Evolutionary conservation across 2,797 vertebrate genomes (phyloP), one percentile per base, ranked within the genome.

Genomic region (Atherinosoma microstoma): DNA sequence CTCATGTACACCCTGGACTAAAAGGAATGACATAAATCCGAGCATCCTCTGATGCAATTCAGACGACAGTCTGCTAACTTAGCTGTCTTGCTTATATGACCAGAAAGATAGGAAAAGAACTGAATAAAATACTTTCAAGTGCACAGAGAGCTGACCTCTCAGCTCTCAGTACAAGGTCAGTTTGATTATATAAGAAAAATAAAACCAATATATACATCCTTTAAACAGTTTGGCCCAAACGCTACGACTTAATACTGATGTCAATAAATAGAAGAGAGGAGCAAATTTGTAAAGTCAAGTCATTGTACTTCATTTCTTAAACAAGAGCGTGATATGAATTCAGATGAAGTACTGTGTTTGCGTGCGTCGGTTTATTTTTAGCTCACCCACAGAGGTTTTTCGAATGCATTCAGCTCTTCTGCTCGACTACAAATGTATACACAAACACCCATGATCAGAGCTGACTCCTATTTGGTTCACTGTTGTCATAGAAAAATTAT

Each of bases 391-490:
- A 83, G 82, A 91, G 81, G 71, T 84, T 56, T 56, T 90, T 88
- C 56, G 35, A 80, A 83, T 90, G 85, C 84, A 79, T 85, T 88
- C 79, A 78, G 75, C 84, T 89, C 84, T 73, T 87, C 86, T 83
- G 78, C 82, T 80, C 8, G 81, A 86, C 86, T 88, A 87, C 78
- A 90, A 92, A 91, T 89, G 86, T 89, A 87, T 87, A 88, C 84
- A 89, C 84, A 81, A 77, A 91, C 87, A 84, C 65, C 82, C 76
- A 56, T 75, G 83, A 89, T 87, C 75, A 80, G 81, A 78, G 87
- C 73, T 82, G 84, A 78, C 81, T 87, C 85, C 87, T 90, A 89
- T 92, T 91, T 92, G 87, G 88, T 92, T 89, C 79, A 68, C 78
- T 79, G 81, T 87, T 86, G 78, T 87, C 76, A 74, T 88, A 90